Conservation (phyloP, 2,797 vertebrate genomes). For the Fistularia tabacaria region DNA sequence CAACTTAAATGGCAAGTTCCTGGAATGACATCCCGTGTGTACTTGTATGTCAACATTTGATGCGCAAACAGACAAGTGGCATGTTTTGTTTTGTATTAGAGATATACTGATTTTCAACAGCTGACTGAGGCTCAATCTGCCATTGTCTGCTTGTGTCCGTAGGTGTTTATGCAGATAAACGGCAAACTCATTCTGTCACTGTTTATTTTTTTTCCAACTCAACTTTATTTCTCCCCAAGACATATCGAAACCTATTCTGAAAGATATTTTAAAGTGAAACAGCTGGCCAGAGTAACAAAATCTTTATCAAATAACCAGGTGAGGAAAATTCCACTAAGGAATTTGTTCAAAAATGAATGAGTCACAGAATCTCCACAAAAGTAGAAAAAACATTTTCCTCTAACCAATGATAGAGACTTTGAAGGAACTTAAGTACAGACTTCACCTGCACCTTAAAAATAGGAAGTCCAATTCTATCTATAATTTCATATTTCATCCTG, state of each 20-base stretch:
- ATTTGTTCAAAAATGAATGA: constrained; percentile 6
- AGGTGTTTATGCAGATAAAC: neutral
- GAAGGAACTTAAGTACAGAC: neutral
- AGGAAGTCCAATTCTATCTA: too few species aligned
- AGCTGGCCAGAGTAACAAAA: constrained; percentile 30
- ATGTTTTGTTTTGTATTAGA: constrained; percentile 1
- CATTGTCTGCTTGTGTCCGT: too few species aligned
- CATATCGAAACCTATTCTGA: constrained; percentile 6
- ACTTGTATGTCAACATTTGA: neutral
- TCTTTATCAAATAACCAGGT: constrained; percentile 20
- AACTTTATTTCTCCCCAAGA: constrained; percentile 6
- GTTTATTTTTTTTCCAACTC: neutral
- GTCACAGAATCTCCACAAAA: constrained; percentile 5
- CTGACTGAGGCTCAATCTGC: too few species aligned
- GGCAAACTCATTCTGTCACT: constrained; percentile 4
- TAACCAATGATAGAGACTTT: constrained; percentile 25
- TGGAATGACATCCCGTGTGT: constrained; percentile 47
- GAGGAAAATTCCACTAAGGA: constrained; percentile 33
- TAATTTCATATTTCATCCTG: constrained; percentile 23
- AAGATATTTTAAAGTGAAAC: constrained; percentile 27
- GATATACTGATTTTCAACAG: too few species aligned
- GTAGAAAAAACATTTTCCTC: constrained; percentile 11
- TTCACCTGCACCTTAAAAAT: constrained; percentile 12
- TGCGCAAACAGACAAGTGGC: too few species aligned
- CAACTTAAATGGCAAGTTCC: constrained; percentile 15